Evolutionary conservation across 1,140 invertebrate genomes (phyloP).

Genomic region (Leguminivora glycinivorella): DNA sequence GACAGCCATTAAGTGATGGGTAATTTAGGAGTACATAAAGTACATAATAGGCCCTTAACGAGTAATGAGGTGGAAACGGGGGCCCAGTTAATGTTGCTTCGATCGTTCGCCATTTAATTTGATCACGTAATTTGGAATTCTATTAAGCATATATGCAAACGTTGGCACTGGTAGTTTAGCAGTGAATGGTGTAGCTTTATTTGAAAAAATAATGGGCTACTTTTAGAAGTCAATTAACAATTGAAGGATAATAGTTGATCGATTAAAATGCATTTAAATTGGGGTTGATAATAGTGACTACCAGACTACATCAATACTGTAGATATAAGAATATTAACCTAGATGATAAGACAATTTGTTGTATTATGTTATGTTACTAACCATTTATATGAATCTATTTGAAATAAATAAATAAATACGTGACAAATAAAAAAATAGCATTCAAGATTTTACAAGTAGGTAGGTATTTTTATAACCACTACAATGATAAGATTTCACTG

Average conservation of each 20-base stretch:
- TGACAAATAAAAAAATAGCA: no score
- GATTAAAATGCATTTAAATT: no score
- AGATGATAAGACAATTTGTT: no score
- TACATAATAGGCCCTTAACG: conserved; percentile 76
- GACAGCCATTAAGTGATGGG: conserved; percentile 63
- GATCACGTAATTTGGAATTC: conserved; percentile 4
- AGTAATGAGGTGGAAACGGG: conserved; percentile 72
- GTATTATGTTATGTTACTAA: no score
- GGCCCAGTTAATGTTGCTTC: conserved; percentile 45
- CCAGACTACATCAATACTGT: no score
- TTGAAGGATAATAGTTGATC: not conserved
- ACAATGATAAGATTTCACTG: no score
- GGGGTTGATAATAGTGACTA: no score
- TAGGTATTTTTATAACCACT: no score
- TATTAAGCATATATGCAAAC: not conserved
- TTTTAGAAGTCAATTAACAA: not conserved
- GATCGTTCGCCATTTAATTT: conserved; percentile 26
- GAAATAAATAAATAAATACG: no score
- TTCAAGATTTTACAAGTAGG: no score
- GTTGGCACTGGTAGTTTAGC: not conserved
- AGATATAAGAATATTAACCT: no score
- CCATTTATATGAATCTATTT: no score
- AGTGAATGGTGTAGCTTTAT: not conserved
- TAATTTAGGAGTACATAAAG: conserved; percentile 74
- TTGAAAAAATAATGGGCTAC: not conserved